phyloP scores from a whole-genome alignment of 2,888 invertebrate species.

The Arrhopalites spinosus region DNA sequence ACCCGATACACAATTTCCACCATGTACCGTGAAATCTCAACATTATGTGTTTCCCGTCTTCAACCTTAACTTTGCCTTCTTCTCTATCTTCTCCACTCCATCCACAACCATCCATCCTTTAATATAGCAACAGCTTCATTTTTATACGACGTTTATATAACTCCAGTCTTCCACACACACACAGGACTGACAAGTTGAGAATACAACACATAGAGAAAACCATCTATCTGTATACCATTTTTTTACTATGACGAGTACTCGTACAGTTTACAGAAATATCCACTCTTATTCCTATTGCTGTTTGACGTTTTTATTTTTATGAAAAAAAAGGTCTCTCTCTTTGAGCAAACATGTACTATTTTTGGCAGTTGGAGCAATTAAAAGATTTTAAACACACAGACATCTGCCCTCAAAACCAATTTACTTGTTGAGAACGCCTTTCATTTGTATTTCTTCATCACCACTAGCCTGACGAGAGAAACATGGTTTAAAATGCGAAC shows the following conservation, averaged over 20 bases:
- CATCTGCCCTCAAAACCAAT: conserved; percentile 49
- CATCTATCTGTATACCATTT: background rate
- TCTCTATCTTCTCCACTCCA: background rate
- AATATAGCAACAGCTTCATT: background rate
- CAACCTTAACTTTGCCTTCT: background rate
- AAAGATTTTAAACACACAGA: conserved; percentile 52
- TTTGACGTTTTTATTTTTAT: conserved; percentile 42
- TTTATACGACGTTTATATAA: background rate
- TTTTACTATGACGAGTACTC: conserved; percentile 25
- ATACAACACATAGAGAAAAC: background rate
- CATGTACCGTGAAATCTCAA: conserved; percentile 38
- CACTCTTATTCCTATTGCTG: conserved; percentile 25
- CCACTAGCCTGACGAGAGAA: background rate
- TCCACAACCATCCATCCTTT: background rate
- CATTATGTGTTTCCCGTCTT: conserved; percentile 25
- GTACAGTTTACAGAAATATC: background rate
- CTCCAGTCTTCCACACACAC: too few species aligned
- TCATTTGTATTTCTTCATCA: too few species aligned
- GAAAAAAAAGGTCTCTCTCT: conserved; percentile 30
- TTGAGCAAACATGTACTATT: conserved; percentile 38
- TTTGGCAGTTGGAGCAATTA: conserved; percentile 53
- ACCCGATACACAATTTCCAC: conserved; percentile 34
- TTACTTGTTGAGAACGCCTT: background rate
- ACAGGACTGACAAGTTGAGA: background rate
- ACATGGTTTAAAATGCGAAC: background rate